Base-by-base conservation (phyloP, 2,113 vertebrate species). In the Grammomys dolichurus region DNA sequence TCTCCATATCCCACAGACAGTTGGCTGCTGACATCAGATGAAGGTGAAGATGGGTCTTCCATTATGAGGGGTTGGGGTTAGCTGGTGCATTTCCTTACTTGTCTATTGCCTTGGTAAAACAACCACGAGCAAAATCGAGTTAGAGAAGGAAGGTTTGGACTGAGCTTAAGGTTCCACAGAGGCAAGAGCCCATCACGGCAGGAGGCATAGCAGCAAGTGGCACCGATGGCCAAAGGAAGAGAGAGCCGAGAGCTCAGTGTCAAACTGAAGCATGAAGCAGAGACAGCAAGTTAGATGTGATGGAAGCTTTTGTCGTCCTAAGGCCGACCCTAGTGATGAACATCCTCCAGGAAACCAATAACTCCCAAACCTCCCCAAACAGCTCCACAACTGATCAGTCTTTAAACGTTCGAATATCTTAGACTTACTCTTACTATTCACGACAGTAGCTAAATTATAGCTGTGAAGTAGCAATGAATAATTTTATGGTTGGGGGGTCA, bases 1-100 rank as follows among this genome's bases (percentile, higher is more conserved):
- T 65, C 26, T 4, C 31, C 26, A 65, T 12, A 65, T 11, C 10
- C 26, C 63, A 65, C 10, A 3, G 26, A 3, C 22, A 9, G 51
- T 33, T 31, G 16, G 22, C 1, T 31, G 17, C 46, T 46, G 51
- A 40, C 22, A 70, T 16, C 20, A 3, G 65, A n/a, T 48, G 51
- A 36, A 2, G 14, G 13, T n/a, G 5, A 9, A 14, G 48, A 82
- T 0, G 28, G 46, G 5, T 33, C 46, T 89, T 48, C 9, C 3
- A 10, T 3, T 1, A n/a, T 13, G n/a, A 40, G 36, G 19, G 20
- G n/a, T 40, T 58, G 51, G 9, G 4, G 0, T n/a, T 16, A 46
- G 11, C 36, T 85, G 33, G 51, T 58, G 78, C n/a, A 24, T 58
- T 22, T 36, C 56, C 63, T n/a, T n/a, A 13, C 19, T 81, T 24